Evolutionary conservation across 1,140 invertebrate species (phyloP), one percentile per base, ranked within the genome.

Genomic region (Acromyrmex heyeri): DNA sequence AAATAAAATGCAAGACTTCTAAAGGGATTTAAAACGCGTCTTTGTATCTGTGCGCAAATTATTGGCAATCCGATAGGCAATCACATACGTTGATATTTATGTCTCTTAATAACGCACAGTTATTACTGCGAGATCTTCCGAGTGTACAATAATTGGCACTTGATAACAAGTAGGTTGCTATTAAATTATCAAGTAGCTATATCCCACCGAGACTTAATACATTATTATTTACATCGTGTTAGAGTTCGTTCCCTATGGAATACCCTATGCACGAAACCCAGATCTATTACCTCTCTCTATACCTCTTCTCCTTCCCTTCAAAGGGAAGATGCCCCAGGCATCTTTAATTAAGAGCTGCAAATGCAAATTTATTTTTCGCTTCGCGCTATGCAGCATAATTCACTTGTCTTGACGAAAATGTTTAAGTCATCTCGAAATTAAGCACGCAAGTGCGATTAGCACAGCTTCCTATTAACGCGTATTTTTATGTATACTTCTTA

Each of bases 131-230:
- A 73, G 55, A 73, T 73, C 53, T 62, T 83, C 55, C 38, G 55
- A 73, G 8, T 73, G 79, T 24, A 16, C 27, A 62, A 61, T 75
- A 75, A 83, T n/a, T 75, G 44, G n/a, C 79, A 48, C 79, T 83
- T 75, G 79, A 75, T 72, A 83, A 83, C 69, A 50, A 61, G 34
- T 44, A n/a, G 57, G 8, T 3, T 48, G 24, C 55, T 34, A 61
- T 59, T 82, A 83, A 73, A 38, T 62, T 73, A 83, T 83, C 69
- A 48, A 62, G 24, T 27, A 38, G 38, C 44, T 61, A 24, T 34
- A 48, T 62, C 27, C 34, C 69, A 50, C 14, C 12, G 27, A 30
- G 38, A n/a, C 38, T 50, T 75, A 61, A 75, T 62, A 12, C 38
- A 7, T 82, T 73, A 82, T 16, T 16, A 61, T 18, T 18, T 72